phyloP scores from a whole-genome alignment of 2,888 invertebrate species.

The Itoplectis maculator region DNA sequence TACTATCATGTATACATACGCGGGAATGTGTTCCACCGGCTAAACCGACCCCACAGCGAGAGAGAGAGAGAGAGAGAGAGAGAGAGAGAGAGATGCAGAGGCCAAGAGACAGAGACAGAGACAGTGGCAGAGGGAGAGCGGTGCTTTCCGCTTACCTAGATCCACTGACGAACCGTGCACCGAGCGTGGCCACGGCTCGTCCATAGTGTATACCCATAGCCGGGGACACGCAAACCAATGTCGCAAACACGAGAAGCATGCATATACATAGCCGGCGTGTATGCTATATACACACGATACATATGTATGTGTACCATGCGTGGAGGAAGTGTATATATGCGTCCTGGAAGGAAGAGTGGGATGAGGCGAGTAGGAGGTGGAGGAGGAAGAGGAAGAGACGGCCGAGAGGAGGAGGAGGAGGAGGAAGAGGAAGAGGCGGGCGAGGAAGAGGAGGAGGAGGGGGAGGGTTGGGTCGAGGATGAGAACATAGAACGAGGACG shows the following conservation, averaged over 20 bases:
- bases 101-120: background rate
- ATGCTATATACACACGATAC: background rate
- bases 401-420: background rate
- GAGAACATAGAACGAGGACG: constrained; percentile 7
- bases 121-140: too few relatives aligned
- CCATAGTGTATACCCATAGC: background rate
- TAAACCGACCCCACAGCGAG: background rate
- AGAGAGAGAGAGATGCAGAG: background rate
- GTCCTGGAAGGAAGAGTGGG: too few relatives aligned
- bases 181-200: constrained; percentile 40
- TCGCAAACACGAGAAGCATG: constrained; percentile 27
- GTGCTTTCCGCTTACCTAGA: constrained; percentile 63
- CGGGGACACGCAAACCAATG: constrained; percentile 34
- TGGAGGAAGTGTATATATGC: background rate
- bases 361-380: background rate
- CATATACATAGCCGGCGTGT: constrained; percentile 13
- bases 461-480: background rate
- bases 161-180: constrained; percentile 58
- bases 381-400: background rate
- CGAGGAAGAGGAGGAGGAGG: too few relatives aligned
- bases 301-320: constrained; percentile 23
- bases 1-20: constrained; percentile 34
- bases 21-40: constrained; percentile 31
- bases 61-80: too few relatives aligned
- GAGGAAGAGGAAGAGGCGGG: background rate